Evolutionary conservation across 2,797 vertebrate genomes (phyloP).

Genomic region (Cirrhinus molitorella): DNA sequence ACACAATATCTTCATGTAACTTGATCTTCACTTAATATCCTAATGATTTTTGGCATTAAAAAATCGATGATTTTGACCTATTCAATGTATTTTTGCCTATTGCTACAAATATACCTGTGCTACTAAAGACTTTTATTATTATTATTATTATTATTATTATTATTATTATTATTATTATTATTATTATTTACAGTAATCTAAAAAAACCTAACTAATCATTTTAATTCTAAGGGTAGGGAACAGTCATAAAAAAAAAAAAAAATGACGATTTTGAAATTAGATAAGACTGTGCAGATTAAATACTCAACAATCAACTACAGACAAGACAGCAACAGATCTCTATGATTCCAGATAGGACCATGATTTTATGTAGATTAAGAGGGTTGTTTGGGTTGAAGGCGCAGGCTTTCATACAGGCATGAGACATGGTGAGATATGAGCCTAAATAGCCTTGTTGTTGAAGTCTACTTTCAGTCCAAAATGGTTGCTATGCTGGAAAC

Average conservation of each 20-base stretch:
- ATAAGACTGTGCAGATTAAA: background rate
- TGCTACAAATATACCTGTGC: too few relatives aligned
- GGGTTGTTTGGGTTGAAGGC: slow-evolving; percentile 12
- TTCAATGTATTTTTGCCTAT: too few relatives aligned
- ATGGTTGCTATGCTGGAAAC: background rate
- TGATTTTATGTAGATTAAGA: slow-evolving; percentile 16
- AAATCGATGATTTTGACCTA: too few relatives aligned
- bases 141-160: too few relatives aligned
- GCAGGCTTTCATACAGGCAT: background rate
- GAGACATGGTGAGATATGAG: background rate
- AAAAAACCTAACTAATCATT: background rate
- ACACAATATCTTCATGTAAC: too few relatives aligned
- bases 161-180: too few relatives aligned
- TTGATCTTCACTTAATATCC: too few relatives aligned
- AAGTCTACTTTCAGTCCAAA: background rate
- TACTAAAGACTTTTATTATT: too few relatives aligned
- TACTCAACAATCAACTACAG: background rate
- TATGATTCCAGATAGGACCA: background rate
- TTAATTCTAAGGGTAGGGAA: background rate
- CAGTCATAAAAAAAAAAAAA: background rate
- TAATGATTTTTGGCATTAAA: too few relatives aligned
- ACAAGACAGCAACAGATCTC: background rate
- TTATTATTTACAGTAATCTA: too few relatives aligned
- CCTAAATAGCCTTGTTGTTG: background rate
- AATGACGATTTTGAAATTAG: background rate